A percentile compares a stretch with the other conserved stretches of the same genome.
Evolutionary conservation across 2,888 invertebrate species (phyloP).

Genomic region (Seladonia tumulorum): DNA sequence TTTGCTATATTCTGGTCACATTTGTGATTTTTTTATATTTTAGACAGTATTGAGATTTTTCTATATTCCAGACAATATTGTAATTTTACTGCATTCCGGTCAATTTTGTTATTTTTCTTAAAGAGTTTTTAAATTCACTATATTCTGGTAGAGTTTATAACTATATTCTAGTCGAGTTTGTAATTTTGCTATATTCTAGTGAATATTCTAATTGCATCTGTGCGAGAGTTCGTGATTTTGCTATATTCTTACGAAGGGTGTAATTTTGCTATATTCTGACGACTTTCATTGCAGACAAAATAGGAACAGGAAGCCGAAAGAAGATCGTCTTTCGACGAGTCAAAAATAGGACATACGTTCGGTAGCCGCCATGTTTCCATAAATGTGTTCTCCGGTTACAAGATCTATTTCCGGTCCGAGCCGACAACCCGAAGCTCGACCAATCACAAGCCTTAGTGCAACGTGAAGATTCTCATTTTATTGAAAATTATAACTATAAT

Average conservation of each 20-base stretch:
- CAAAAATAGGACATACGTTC: constrained; percentile 76
- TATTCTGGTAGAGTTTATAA: not conserved
- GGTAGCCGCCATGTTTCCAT: constrained; percentile 78
- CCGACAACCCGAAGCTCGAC: constrained; percentile 46
- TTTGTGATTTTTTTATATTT: not conserved
- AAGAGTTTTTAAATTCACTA: too few relatives aligned
- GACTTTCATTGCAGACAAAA: constrained; percentile 18
- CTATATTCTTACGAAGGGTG: not conserved
- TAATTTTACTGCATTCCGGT: not conserved
- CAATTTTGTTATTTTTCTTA: too few relatives aligned
- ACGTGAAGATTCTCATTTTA: not conserved
- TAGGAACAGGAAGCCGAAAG: constrained; percentile 32
- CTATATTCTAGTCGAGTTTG: not conserved
- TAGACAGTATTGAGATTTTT: too few relatives aligned
- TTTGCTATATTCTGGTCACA: not conserved
- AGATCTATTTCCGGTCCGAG: constrained; percentile 76
- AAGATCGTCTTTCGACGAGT: constrained; percentile 50
- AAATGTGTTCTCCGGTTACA: constrained; percentile 83
- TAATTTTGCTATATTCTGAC: not conserved
- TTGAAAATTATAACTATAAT: not conserved
- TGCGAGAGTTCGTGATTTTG: not conserved
- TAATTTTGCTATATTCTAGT: not conserved
- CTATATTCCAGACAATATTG: too few relatives aligned
- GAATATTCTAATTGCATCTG: not conserved
- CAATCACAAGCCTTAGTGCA: constrained; percentile 33